phyloP scores from a whole-genome alignment of 2,797 vertebrate species.

The Melanotaenia boesemani region DNA sequence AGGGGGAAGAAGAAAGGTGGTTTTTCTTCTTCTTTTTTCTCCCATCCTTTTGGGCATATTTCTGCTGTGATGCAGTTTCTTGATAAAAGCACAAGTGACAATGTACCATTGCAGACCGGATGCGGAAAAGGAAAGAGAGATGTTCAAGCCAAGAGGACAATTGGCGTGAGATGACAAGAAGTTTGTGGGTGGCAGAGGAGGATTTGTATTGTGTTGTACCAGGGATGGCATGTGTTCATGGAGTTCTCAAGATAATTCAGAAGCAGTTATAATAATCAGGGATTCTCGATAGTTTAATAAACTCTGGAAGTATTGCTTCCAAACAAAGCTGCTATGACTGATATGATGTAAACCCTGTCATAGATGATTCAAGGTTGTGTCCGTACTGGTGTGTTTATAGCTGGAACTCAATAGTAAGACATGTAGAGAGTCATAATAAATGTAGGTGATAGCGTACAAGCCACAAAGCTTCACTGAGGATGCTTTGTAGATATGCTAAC shows the following conservation, averaged over 20 bases:
- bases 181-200: constrained; percentile 14
- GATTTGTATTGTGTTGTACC: background rate
- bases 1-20: background rate
- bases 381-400: background rate
- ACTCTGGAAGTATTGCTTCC: background rate
- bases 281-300: background rate
- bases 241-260: background rate
- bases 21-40: background rate
- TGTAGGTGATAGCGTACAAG: background rate
- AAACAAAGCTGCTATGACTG: background rate
- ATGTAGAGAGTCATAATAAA: background rate
- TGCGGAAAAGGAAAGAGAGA: background rate
- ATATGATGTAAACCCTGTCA: background rate
- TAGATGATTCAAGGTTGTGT: background rate
- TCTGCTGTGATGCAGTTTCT: constrained; percentile 46
- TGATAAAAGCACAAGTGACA: constrained; percentile 36
- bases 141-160: constrained; percentile 15
- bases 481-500: background rate
- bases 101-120: background rate
- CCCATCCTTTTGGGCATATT: constrained; percentile 5
- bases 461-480: background rate
- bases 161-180: constrained; percentile 2
- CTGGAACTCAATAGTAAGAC: background rate
- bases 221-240: background rate
- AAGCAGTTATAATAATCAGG: background rate